Base-by-base conservation (phyloP, 2,113 vertebrate species). In the Silurus glanis region DNA sequence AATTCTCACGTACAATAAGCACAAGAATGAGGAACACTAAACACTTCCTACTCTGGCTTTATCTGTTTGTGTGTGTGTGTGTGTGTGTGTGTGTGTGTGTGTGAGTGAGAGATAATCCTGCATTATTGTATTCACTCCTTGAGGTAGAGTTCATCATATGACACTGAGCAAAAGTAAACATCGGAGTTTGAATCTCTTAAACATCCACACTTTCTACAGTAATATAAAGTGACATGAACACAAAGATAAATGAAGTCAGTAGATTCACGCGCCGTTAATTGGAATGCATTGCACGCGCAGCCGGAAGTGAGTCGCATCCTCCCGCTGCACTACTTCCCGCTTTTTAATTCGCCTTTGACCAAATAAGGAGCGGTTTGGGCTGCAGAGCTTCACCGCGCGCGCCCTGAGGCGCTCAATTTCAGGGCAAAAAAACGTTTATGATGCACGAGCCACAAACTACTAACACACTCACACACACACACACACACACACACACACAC, bases 361-460 rank as follows among this genome's bases (percentile, higher is more conserved):
- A 88, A 85, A 88, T 83, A 88, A 85, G 87, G 87, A 88, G 84
- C 55, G 17, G 28, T 80, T 80, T 45, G 4, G 16, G 55, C 55
- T 45, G 8, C 55, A 37, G 55, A 58, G 8, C 13, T 37, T 19
- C 14, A 37, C 55, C 28, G n/a, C 53, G n/a, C 53, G 16, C 25
- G 14, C n/a, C 25, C 74, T 14, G 49, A 55, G 49, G 47, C 5
- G 5, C 72, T 78, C 74, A 55, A 8, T 25, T 78, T 25, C 14
- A 55, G 21, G 19, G 47, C 2, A 4, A 14, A 61, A 25, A 16
- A 8, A 1, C 19, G 19, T 6, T 2, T 23, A 23, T 12, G 9
- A 25, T 25, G 16, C 69, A 47, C 69, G 69, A 37, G 67, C 67
- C 10, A 4, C n/a, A 6, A 59, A 28, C 37, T 59, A 76, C 45